Evolutionary conservation across 1,140 invertebrate genomes (phyloP).

Genomic region (Cheumatopsyche charites): DNA sequence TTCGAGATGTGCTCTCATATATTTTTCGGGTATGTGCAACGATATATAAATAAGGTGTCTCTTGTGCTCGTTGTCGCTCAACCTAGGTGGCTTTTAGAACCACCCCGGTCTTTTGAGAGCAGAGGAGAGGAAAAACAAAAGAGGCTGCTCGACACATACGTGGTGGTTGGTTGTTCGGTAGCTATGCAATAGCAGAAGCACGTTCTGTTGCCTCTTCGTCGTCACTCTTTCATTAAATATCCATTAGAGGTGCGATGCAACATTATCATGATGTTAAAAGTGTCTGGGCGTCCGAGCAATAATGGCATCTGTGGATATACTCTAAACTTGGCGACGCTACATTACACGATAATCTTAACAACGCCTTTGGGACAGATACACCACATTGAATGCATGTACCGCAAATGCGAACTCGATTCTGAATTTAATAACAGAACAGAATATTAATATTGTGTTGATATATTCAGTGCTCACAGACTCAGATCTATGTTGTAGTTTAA

Average conservation of each 20-base stretch:
- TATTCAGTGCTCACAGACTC: too few relatives aligned
- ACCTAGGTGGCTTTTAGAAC: conserved; percentile 23
- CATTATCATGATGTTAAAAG: conserved; percentile 21
- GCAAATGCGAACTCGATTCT: not conserved
- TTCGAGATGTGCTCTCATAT: not conserved
- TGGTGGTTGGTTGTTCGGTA: not conserved
- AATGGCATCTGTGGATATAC: conserved; percentile 8
- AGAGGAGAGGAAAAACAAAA: conserved; percentile 24
- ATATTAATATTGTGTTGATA: too few relatives aligned
- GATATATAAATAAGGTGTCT: not conserved
- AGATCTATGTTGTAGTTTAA: too few relatives aligned
- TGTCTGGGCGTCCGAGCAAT: conserved; percentile 4
- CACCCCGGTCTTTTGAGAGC: not conserved
- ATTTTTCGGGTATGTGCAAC: not conserved
- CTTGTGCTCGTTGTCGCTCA: not conserved
- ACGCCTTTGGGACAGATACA: conserved; percentile 6
- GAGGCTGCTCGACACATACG: conserved; percentile 12
- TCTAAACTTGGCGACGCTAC: not conserved
- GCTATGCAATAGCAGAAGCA: not conserved
- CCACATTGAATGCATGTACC: not conserved
- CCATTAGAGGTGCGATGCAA: conserved; percentile 36
- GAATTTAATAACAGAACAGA: not conserved
- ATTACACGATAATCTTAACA: conserved; percentile 8
- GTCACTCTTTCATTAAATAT: conserved; percentile 45
- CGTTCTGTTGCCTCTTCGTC: conserved; percentile 1